Percentiles rank a stretch among this genome's conserved stretches.
phyloP scores from a whole-genome alignment of 1,140 invertebrate species.

The Diabrotica undecimpunctata region DNA sequence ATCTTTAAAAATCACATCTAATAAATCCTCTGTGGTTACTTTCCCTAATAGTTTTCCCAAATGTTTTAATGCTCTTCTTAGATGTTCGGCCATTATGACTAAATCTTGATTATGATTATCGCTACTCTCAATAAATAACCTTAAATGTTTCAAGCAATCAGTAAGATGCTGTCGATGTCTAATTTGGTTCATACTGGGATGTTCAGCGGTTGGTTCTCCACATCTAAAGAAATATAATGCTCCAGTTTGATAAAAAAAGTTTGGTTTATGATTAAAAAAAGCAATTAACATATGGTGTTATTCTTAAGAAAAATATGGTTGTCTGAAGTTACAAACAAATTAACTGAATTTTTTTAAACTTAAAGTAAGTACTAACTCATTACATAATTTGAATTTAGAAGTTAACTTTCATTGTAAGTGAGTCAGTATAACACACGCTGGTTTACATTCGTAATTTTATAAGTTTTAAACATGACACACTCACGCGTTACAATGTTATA shows the following conservation, averaged over 20 bases:
- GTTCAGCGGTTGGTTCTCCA: slow-evolving; percentile 58
- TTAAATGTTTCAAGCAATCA: slow-evolving; percentile 52
- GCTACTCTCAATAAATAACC: slow-evolving; percentile 50
- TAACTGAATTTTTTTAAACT: no score
- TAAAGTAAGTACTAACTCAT: no score
- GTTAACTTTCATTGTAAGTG: no score
- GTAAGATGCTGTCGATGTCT: slow-evolving; percentile 61
- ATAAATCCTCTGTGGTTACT: slow-evolving; percentile 71
- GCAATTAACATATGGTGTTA: not conserved
- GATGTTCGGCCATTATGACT: slow-evolving; percentile 65
- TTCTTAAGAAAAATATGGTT: slow-evolving; percentile 1
- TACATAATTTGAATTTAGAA: no score
- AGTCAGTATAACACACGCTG: no score
- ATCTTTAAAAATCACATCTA: slow-evolving; percentile 79
- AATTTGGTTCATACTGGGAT: slow-evolving; percentile 61
- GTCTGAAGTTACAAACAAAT: no score
- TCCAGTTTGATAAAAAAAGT: not conserved
- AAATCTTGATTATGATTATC: slow-evolving; percentile 52
- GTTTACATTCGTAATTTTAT: no score
- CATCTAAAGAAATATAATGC: slow-evolving; percentile 52
- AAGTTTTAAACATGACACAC: no score
- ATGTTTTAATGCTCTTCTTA: slow-evolving; percentile 62
- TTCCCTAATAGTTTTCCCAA: slow-evolving; percentile 75
- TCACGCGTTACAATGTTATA: no score
- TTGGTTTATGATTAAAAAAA: slow-evolving; percentile 10